Evolutionary conservation across 2,888 invertebrate species (phyloP), one percentile per base, ranked within the genome.

Genomic region (Limenitis camilla): DNA sequence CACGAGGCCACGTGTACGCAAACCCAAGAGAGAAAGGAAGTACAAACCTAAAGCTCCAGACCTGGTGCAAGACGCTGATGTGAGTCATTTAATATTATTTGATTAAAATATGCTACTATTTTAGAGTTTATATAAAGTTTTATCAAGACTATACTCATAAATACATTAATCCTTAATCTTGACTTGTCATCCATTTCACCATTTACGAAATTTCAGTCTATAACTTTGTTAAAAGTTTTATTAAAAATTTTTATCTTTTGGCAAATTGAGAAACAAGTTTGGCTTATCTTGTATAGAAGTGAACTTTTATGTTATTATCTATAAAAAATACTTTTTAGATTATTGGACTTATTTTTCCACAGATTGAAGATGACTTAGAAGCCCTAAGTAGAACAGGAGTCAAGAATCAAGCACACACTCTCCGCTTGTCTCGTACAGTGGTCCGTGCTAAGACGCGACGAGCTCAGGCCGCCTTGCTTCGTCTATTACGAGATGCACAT

Each of bases 321-420:
- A 3, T 35, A 35, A n/a, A 1, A 1, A 1, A 7, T n/a, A 33
- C 33, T 6, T 33, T 33, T 33, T 33, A 33, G 8, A n/a, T 0
- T 9, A 4, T 28, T 27, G 19, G 31, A 30, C 11, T 8, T 32
- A 11, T 8, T 6, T 45, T 10, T 10, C 29, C 9, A 41, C 36
- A 95, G 94, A 88, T 96, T 66, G 95, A 97, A 68, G 96, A 96
- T 67, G 97, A 98, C 76, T 92, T 98, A 40, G 93, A 94, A 62
- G 92, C 93, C 61, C 83, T 98, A 49, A 89, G 90, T 40, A 89
- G 90, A 41, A 92, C 92, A 36, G 96, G 96, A 0, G 88, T 98
- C 48, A 94, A 95, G 77, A 97, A 96, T 80, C 94, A 96, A 71
- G 91, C 92, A 11, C 96, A 98, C 69, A 98, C 98, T 0, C 87